Evolutionary conservation across 1,140 invertebrate species (phyloP).

Genomic region (Anoplophora glabripennis): DNA sequence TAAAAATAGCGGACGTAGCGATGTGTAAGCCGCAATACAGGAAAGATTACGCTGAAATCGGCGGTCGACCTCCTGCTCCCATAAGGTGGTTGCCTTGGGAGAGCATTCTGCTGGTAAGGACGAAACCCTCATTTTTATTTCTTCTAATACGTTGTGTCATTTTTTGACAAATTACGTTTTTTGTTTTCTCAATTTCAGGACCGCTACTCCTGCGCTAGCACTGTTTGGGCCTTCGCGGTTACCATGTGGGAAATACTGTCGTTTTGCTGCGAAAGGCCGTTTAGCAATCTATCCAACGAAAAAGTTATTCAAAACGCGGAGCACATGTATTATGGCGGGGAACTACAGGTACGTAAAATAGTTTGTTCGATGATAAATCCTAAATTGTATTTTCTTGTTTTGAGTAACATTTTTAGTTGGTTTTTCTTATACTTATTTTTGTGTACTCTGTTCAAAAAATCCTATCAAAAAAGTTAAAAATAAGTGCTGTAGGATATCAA

Average conservation of each 20-base stretch:
- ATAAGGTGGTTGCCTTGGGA: slow-evolving; percentile 90
- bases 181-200: slow-evolving; percentile 53
- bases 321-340: slow-evolving; percentile 64
- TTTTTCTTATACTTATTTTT: too few species aligned
- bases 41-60: slow-evolving; percentile 78
- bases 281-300: slow-evolving; percentile 66
- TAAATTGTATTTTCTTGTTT: too few species aligned
- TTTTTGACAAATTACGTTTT: slow-evolving; percentile 18
- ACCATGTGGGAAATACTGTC: slow-evolving; percentile 76
- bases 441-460: too few species aligned
- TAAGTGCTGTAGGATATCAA: too few species aligned
- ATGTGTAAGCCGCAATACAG: slow-evolving; percentile 82
- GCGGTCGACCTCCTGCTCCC: slow-evolving; percentile 75
- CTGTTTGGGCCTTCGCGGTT: slow-evolving; percentile 68
- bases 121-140: not conserved
- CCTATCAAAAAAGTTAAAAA: too few species aligned
- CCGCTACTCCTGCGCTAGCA: slow-evolving; percentile 62
- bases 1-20: slow-evolving; percentile 88
- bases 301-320: slow-evolving; percentile 74
- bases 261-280: slow-evolving; percentile 70
- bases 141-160: not conserved
- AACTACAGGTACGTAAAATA: slow-evolving; percentile 55
- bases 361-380: not conserved
- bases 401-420: too few species aligned
- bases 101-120: slow-evolving; percentile 70